Evolutionary conservation across 2,888 invertebrate genomes (phyloP), one percentile per base, ranked within the genome.

Genomic region (Laothoe populi): DNA sequence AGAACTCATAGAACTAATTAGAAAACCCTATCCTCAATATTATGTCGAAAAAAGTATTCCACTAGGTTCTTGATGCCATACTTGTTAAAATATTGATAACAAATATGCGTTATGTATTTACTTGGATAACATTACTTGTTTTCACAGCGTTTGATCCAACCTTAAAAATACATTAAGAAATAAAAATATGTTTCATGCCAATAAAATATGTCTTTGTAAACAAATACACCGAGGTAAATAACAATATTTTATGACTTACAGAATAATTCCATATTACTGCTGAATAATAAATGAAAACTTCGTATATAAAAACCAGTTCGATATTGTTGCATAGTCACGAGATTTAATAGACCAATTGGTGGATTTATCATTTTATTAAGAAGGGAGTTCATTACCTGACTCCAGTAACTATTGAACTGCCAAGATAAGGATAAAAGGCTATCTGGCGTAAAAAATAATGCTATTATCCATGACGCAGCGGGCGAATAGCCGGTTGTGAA

Each of bases 241-340:
- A 26, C 24, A 48, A 48, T 48, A 48, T 24, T 16, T 31, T n/a
- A 7, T 49, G 48, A 16, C n/a, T 49, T 16, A 26, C 26, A 2
- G 16, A 31, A 48, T 5, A 31, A 3, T 13, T n/a, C n/a, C n/a
- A n/a, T n/a, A n/a, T n/a, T n/a, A n/a, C 13, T 38, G 11, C 13
- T 38, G 11, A 10, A 13, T 38, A 38, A 38, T 38, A 10, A 7
- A 38, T 11, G 26, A 48, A 49, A 49, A 31, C 16, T 31, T 3
- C 31, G 13, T 16, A 24, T 31, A 31, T 31, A 8, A 46, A 60
- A 48, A 48, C n/a, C 23, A 48, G 21, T 48, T 60, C 38, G 42
- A 60, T 42, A 49, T 40, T 49, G 24, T 60, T 60, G 60, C 60
- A 49, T n/a, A 48, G 49, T 60, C 49, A 60, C 42, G 60, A 26